Conservation (phyloP, 1,140 invertebrate genomes). For the Oncopodura yosiiana region DNA sequence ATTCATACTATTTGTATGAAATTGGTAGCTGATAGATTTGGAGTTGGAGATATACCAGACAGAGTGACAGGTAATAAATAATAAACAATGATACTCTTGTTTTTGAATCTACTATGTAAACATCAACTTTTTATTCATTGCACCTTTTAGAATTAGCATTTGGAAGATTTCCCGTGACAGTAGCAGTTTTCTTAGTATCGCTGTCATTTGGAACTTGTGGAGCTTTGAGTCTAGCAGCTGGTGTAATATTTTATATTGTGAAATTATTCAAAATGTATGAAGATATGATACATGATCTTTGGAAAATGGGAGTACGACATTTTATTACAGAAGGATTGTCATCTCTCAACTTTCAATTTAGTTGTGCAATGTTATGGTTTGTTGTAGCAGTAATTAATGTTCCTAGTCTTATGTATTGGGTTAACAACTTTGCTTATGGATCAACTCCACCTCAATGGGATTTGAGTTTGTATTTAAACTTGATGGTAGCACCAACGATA, state of each 20-base stretch:
- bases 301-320: constrained; percentile 14
- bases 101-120: background rate
- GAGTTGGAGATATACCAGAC: background rate
- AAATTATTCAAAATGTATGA: constrained; percentile 33
- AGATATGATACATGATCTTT: constrained; percentile 27
- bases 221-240: constrained; percentile 17
- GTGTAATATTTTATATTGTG: constrained; percentile 7
- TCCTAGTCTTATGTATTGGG: constrained; percentile 23
- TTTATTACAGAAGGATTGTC: constrained; percentile 14
- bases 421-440: constrained; percentile 17
- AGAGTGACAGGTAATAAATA: background rate
- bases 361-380: constrained; percentile 21
- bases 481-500: constrained; percentile 23
- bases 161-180: constrained; percentile 22
- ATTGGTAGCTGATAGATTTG: constrained; percentile 6
- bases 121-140: background rate
- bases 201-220: constrained; percentile 24
- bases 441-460: constrained; percentile 18
- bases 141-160: constrained; percentile 27
- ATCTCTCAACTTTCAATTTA: constrained; percentile 29
- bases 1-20: constrained; percentile 20
- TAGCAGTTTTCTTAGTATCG: constrained; percentile 25
- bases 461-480: constrained; percentile 26
- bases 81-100: background rate
- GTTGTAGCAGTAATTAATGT: constrained; percentile 20